Evolutionary conservation across 2,113 vertebrate genomes (phyloP), one percentile per base, ranked within the genome.

Genomic region (Toxotes chatareus): DNA sequence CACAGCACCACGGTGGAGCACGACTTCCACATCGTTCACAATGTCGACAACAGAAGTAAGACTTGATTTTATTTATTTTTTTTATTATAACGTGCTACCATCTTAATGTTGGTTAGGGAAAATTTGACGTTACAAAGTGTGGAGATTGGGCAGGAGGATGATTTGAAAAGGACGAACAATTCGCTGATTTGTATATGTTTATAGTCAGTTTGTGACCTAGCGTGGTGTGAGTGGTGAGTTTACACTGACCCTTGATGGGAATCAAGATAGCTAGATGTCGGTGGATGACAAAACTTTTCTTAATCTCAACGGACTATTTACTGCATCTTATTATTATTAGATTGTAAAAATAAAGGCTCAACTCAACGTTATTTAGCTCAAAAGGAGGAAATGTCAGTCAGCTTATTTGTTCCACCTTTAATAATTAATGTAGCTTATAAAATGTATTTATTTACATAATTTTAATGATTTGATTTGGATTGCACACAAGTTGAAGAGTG

Each of bases 11-110:
- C 95, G 0, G 93, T 96, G 84, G 96, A 96, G 88, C 96, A 97
- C 55, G 95, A 97, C 83, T 96, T 97, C 89, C 96, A 96, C 90
- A 96, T 95, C 27, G 92, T 95, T 65, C 95, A 96, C 86, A 96
- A 97, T 57, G 95, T 97, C 70, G 96, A 97, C 92, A 97, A 96
- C 91, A 97, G 97, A 96, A 97, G 97, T 97, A 96, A 95, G 97
- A 47, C 49, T 46, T 51, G 21, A 27, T 31, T 71, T 64, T 5
- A 46, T 46, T 21, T 3, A 3, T 10, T n/a, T 49, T 44, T 11
- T 12, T 4, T 21, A 5, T 38, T 19, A 1, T 13, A 21, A 61
- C 2, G 10, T 38, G 62, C 3, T 19, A 12, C 11, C 32, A 11
- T 56, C 2, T 17, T 34, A 17, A 59, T 19, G 10, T 57, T 27